Evolutionary conservation across 2,797 vertebrate species (phyloP).

Genomic region (Sebastes steindachneri): DNA sequence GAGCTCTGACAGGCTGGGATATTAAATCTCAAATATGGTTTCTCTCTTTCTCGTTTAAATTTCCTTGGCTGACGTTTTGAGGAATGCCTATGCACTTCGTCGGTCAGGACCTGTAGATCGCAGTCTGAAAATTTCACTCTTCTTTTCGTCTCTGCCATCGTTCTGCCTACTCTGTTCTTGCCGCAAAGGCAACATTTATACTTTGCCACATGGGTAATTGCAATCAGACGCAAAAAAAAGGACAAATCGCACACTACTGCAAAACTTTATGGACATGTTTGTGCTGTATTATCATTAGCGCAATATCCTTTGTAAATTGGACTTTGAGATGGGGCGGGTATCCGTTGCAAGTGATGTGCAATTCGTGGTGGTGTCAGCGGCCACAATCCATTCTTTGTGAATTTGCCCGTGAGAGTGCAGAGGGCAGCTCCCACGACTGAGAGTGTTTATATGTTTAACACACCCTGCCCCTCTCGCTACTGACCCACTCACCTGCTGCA

Average conservation of each 20-base stretch:
- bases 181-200: not conserved
- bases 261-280: not conserved
- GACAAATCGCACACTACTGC: not conserved
- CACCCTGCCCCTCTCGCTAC: not conserved
- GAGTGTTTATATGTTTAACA: constrained; percentile 31
- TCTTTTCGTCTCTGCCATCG: not conserved
- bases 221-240: not conserved
- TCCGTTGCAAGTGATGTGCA: not conserved
- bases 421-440: constrained; percentile 23
- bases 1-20: not conserved
- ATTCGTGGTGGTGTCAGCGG: not conserved
- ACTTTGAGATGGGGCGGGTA: not conserved
- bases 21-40: not conserved
- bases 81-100: not conserved
- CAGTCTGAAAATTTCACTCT: not conserved
- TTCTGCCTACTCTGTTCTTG: not conserved
- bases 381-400: not conserved
- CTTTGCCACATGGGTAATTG: not conserved
- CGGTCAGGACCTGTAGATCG: not conserved
- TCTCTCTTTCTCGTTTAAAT: not conserved
- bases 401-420: not conserved
- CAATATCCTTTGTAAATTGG: not conserved
- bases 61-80: not conserved
- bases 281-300: not conserved
- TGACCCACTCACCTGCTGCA: not conserved